A percentile compares a stretch with the other conserved stretches of the same genome.
Evolutionary conservation across 2,888 invertebrate species (phyloP).

Genomic region (Polyommatus iphigenia): DNA sequence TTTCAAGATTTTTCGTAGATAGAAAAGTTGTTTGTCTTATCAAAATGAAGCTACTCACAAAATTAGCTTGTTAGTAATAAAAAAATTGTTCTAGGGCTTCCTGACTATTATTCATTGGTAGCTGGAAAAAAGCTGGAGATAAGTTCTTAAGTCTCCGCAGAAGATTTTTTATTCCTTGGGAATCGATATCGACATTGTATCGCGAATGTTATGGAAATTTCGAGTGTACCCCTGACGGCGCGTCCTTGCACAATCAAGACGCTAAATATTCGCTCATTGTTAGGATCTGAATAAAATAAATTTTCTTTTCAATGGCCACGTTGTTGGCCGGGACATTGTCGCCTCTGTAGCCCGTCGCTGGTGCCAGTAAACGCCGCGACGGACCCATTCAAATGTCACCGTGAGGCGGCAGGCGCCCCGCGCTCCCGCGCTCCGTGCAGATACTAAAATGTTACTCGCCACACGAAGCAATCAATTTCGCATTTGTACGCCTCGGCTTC

Average conservation of each 20-base stretch:
- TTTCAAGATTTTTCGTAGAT: too few relatives aligned
- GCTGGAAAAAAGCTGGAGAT: neutral
- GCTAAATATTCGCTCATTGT: conserved; percentile 40
- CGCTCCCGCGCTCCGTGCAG: conserved; percentile 44
- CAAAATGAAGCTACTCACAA: too few relatives aligned
- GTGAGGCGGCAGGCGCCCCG: conserved; percentile 55
- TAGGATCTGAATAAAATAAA: conserved; percentile 65
- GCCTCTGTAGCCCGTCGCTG: conserved; percentile 71
- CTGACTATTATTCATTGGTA: too few relatives aligned
- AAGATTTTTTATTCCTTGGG: neutral
- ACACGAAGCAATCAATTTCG: conserved; percentile 79
- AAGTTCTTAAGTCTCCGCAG: neutral
- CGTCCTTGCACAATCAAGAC: conserved; percentile 60
- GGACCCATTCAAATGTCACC: conserved; percentile 79
- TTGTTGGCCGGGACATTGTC: conserved; percentile 76
- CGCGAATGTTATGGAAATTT: conserved; percentile 30
- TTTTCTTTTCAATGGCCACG: conserved; percentile 74
- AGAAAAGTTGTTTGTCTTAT: too few relatives aligned
- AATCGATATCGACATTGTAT: neutral
- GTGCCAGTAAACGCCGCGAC: conserved; percentile 77
- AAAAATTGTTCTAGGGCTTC: too few relatives aligned
- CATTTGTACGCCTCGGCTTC: conserved; percentile 73
- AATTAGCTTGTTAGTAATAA: too few relatives aligned
- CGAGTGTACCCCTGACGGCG: conserved; percentile 29
- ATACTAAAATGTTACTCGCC: conserved; percentile 77